Evolutionary conservation across 1,140 invertebrate species (phyloP).

Genomic region (Mactra quadrangularis): DNA sequence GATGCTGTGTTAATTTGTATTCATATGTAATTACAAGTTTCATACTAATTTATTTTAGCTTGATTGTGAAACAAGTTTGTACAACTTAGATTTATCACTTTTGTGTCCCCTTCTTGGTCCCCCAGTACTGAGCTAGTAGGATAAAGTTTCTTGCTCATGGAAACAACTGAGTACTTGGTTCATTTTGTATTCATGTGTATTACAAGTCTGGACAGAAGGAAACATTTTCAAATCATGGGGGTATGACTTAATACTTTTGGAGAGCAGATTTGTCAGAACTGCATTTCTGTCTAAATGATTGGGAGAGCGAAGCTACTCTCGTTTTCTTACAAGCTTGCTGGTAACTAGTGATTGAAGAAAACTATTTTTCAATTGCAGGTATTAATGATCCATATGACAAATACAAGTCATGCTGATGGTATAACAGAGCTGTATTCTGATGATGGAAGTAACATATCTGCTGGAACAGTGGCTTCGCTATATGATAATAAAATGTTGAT

Average conservation of each 20-base stretch:
- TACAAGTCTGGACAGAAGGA: too few species aligned
- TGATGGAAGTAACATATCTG: constrained; percentile 41
- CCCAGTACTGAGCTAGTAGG: too few species aligned
- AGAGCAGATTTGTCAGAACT: not conserved
- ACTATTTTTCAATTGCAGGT: constrained; percentile 11
- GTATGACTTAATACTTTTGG: not conserved
- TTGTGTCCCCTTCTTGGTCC: too few species aligned
- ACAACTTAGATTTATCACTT: too few species aligned
- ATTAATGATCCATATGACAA: constrained; percentile 40
- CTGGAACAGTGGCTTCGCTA: constrained; percentile 14
- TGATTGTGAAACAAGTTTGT: too few species aligned
- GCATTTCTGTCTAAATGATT: not conserved
- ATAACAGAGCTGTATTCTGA: constrained; percentile 60
- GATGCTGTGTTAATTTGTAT: too few species aligned
- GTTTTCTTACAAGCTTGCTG: not conserved
- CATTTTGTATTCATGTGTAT: too few species aligned
- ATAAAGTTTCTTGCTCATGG: too few species aligned
- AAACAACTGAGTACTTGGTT: too few species aligned
- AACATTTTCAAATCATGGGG: too few species aligned
- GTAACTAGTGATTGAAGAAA: not conserved
- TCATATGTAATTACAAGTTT: too few species aligned
- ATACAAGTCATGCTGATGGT: constrained; percentile 35
- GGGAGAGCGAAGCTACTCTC: not conserved
- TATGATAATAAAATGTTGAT: constrained; percentile 57
- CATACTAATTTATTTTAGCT: too few species aligned